phyloP scores from a whole-genome alignment of 2,888 invertebrate genomes.

The Drosophila nigricruria region DNA sequence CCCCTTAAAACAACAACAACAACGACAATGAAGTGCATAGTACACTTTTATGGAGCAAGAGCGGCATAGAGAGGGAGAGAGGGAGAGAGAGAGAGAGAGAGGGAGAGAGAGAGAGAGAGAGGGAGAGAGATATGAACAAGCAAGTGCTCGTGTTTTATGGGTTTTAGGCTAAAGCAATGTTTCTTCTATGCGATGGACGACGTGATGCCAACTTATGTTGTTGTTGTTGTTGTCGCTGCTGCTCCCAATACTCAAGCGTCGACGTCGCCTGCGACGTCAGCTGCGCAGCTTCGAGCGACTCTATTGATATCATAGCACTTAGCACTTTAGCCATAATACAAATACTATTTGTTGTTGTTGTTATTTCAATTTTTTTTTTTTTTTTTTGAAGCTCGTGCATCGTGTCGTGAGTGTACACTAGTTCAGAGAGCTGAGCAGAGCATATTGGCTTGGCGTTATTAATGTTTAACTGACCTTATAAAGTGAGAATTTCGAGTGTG shows the following conservation, averaged over 20 bases:
- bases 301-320: constrained; percentile 51
- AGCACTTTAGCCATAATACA: constrained; percentile 22
- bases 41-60: constrained; percentile 50
- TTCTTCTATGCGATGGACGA: constrained; percentile 35
- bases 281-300: constrained; percentile 45
- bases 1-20: constrained; percentile 24
- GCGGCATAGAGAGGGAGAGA: background rate
- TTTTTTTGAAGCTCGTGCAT: constrained; percentile 7
- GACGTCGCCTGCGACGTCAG: constrained; percentile 8
- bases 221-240: constrained; percentile 14
- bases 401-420: background rate
- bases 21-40: constrained; percentile 60
- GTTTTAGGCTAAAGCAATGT: constrained; percentile 30
- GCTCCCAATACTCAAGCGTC: constrained; percentile 43
- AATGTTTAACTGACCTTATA: background rate
- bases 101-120: constrained; percentile 7
- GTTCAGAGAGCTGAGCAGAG: background rate
- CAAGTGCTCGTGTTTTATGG: constrained; percentile 36
- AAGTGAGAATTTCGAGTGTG: background rate
- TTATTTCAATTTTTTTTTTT: constrained; percentile 13
- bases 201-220: constrained; percentile 33
- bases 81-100: constrained; percentile 1
- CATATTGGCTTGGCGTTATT: background rate
- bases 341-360: constrained; percentile 7
- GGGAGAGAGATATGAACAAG: background rate